Evolutionary conservation across 2,113 vertebrate genomes (phyloP), one percentile per base, ranked within the genome.

Genomic region (Alligator mississippiensis): DNA sequence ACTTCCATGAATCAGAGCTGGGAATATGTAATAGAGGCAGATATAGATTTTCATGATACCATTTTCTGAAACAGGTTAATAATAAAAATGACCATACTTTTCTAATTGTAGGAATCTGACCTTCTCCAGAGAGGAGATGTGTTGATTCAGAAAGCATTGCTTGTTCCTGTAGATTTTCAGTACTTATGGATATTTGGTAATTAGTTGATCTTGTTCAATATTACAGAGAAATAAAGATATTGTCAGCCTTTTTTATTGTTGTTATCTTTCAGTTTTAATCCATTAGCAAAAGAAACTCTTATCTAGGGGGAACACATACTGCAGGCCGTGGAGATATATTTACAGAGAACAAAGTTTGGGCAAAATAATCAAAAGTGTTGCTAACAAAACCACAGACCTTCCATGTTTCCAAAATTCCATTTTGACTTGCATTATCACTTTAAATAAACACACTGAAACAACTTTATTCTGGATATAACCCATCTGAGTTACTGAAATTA

Each of bases 281-380:
- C 87, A 95, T 89, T 94, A 82, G 55, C 70, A 88, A 9, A 91
- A 66, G 75, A 77, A 83, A 78, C 24, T 90, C 68, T 93, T 83
- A 90, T 62, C 13, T 84, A 62, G 72, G 77, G 34, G 80, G 62
- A 88, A 94, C 94, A 93, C 9, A 82, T 11, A 62, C 6, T 54
- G 9, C 58, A 85, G 30, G 11, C 61, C 34, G 47, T 77, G 27
- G 38, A 1, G 1, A 84, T 87, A 22, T 47, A 75, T 79, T 38
- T 70, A 88, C 55, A 92, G 81, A 19, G 22, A 91, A 79, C 15
- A 93, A 63, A 92, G 80, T 85, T 59, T 61, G 21, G 24, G 59
- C 79, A 90, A 94, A 90, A 87, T 21, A 90, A 88, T 13, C 3
- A 68, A 70, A 90, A 77, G 1, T 70, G 9, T 94, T 72, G 76